Base-by-base conservation (phyloP, 2,888 invertebrate species). In the Prosapia bicincta region DNA sequence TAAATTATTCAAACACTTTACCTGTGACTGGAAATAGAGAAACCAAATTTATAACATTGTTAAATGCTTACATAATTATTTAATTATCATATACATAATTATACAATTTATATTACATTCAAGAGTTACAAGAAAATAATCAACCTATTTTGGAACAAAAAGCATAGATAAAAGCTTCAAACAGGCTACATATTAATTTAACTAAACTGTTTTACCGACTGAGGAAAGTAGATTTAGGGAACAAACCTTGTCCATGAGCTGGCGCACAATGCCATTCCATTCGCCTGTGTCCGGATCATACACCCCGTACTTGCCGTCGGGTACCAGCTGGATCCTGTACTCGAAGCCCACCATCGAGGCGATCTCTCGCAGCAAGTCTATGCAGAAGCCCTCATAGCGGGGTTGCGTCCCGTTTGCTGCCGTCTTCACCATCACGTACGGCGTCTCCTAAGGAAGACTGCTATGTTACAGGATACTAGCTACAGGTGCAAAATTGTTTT, bases 311-410 rank as follows among this genome's bases (percentile, higher is more conserved):
- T 90, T 90, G 80, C 89, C 89, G 83, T 91, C 89, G 23, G 88
- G 90, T 78, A 88, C 90, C 81, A 88, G 86, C 83, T 90, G 88
- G 80, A 92, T 89, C 80, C 88, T 87, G 84, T 91, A 91, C 83
- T 90, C 88, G 85, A 91, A 91, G 77, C 90, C 90, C 79, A 90
- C 89, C 86, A 89, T 88, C 78, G 85, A 85, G 77, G 90, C 89
- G 81, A 91, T 88, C 82, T 88, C 88, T 83, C 87, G 87, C 81
- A 91, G 86, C 81, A 92, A 85, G 85, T 92, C 92, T 82, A 92
- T 91, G 85, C 91, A 91, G 86, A 92, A 92, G 79, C 92, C 92
- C 83, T 92, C 90, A 85, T 89, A 92, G 79, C 89, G 88, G 76
- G 88, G 88, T 84, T 91, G 91, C 76, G 86, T 87, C 80, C 87